A percentile compares a stretch with the other conserved stretches of the same genome.
Evolutionary conservation across 2,797 vertebrate species (phyloP).

Genomic region (Sebastes itinus): DNA sequence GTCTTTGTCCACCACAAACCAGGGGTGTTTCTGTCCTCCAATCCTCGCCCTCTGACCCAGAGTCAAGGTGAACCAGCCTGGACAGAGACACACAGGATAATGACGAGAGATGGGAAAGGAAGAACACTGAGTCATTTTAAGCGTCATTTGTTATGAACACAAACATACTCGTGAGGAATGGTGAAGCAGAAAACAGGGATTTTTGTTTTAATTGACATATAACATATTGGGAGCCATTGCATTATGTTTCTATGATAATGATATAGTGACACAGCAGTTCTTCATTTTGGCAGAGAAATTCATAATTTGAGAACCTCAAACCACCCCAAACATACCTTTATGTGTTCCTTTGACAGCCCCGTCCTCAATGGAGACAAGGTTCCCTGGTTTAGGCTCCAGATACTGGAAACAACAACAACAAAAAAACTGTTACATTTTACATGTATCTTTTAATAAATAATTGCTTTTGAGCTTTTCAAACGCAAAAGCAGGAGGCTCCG

Average conservation of each 20-base stretch:
- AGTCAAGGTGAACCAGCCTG: constrained; percentile 95
- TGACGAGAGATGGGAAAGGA: neutral
- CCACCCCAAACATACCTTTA: constrained; percentile 80
- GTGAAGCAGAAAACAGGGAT: neutral
- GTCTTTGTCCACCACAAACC: constrained; percentile 97
- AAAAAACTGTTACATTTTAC: neutral
- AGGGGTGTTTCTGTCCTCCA: constrained; percentile 85
- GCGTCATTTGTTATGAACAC: neutral
- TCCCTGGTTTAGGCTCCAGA: constrained; percentile 90
- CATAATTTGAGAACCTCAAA: neutral
- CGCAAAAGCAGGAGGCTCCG: neutral
- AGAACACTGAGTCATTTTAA: neutral
- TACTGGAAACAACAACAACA: constrained; percentile 78
- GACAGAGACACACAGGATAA: neutral
- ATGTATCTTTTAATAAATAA: neutral
- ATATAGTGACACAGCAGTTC: neutral
- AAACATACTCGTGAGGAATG: neutral
- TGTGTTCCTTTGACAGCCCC: constrained; percentile 88
- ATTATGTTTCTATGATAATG: neutral
- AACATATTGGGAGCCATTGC: neutral
- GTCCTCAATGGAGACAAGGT: constrained; percentile 93
- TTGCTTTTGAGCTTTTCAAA: neutral
- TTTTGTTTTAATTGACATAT: neutral
- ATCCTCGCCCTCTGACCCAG: constrained; percentile 93
- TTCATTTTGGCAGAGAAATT: neutral